These are phyloP conservation scores for Hylaea fasciaria DNA, from an alignment of 2,888 invertebrate species.

Conservation along the genomic window DNA sequence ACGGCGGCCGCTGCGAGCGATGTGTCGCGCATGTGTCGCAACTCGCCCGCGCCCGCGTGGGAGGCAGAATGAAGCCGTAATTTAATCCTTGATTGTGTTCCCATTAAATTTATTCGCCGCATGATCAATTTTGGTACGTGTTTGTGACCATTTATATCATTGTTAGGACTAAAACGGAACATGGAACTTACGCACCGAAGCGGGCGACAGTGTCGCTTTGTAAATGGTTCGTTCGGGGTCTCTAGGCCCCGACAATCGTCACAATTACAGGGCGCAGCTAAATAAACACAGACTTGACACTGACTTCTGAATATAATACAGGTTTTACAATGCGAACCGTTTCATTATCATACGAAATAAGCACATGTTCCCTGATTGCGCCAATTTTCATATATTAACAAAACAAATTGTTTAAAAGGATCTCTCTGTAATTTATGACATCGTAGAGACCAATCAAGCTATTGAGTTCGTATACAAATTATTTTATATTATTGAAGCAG, in stretches of 20 bases:
- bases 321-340: conserved; percentile 46
- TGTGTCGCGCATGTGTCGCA: conserved; percentile 77
- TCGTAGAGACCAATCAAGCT: conserved; percentile 66
- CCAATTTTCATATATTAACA: conserved; percentile 52
- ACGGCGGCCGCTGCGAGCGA: conserved; percentile 57
- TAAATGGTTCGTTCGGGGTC: conserved; percentile 42
- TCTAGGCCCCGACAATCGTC: conserved; percentile 46
- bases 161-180: conserved; percentile 53
- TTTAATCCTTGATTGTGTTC: conserved; percentile 84
- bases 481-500: conserved; percentile 67
- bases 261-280: conserved; percentile 50
- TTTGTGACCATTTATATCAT: conserved; percentile 76
- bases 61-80: conserved; percentile 81
- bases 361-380: conserved; percentile 46
- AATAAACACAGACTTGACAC: conserved; percentile 49
- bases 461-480: conserved; percentile 61
- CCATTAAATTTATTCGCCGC: conserved; percentile 81
- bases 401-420: conserved; percentile 53
- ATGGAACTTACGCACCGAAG: conserved; percentile 48
- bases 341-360: conserved; percentile 58
- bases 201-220: conserved; percentile 51
- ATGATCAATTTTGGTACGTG: conserved; percentile 81
- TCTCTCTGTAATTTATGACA: conserved; percentile 57
- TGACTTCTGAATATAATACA: conserved; percentile 47
- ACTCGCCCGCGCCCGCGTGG: conserved; percentile 69